phyloP scores from a whole-genome alignment of 2,113 vertebrate genomes.

The Caranx melampygus region DNA sequence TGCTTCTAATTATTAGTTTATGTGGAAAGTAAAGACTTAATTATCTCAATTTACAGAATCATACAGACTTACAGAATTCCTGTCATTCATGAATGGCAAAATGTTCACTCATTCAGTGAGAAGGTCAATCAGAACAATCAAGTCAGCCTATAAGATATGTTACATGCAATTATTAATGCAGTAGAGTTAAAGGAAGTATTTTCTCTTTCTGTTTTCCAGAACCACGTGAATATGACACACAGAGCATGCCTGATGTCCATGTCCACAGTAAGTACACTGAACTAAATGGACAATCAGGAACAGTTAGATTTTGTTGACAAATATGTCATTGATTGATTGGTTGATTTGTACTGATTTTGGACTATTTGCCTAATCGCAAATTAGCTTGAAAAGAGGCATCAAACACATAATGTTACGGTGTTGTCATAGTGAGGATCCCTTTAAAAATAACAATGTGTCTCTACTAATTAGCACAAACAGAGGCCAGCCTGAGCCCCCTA shows the following conservation, averaged over 20 bases:
- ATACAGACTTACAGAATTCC: not conserved
- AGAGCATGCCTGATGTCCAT: constrained; percentile 69
- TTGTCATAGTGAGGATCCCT: too few species aligned
- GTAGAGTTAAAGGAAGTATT: not conserved
- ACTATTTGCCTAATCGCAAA: not conserved
- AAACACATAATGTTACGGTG: too few species aligned
- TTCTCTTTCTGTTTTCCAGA: constrained; percentile 57
- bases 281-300: not conserved
- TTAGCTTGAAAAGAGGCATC: not conserved
- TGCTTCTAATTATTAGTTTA: constrained; percentile 41
- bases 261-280: constrained; percentile 65
- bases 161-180: not conserved
- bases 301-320: not conserved
- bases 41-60: constrained; percentile 15
- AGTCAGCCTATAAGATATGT: not conserved
- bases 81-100: not conserved
- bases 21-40: constrained; percentile 42
- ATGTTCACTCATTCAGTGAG: constrained; percentile 1
- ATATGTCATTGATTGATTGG: too few species aligned
- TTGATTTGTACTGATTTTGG: too few species aligned
- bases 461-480: not conserved
- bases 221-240: constrained; percentile 65
- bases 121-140: not conserved
- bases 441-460: not conserved
- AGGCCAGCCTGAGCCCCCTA: not conserved